Evolutionary conservation across 2,113 vertebrate genomes (phyloP).

Genomic region (Pleuronectes platessa): DNA sequence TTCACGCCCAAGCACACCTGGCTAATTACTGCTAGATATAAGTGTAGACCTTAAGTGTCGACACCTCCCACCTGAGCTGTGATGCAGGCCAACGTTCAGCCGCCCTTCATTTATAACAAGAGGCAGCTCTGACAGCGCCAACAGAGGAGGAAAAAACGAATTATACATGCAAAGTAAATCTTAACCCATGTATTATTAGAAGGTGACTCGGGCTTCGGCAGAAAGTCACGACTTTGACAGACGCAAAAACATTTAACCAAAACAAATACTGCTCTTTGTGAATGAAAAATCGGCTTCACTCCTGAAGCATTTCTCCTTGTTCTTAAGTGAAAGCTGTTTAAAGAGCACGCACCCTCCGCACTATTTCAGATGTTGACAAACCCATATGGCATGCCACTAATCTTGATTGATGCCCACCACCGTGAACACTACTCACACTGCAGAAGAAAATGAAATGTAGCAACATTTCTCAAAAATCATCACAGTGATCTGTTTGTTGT

Average conservation of each 20-base stretch:
- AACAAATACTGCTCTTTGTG: conserved; percentile 42
- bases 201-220: conserved; percentile 37
- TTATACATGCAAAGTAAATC: conserved; percentile 26
- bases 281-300: conserved; percentile 31
- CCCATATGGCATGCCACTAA: conserved; percentile 58
- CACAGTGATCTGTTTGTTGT: conserved; percentile 49
- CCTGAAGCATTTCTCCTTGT: conserved; percentile 49
- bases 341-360: conserved; percentile 33
- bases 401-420: conserved; percentile 69
- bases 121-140: conserved; percentile 25
- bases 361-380: conserved; percentile 66
- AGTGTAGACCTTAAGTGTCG: conserved; percentile 28
- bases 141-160: neutral
- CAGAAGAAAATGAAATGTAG: conserved; percentile 60
- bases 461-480: conserved; percentile 59
- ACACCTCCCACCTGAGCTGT: conserved; percentile 21
- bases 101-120: conserved; percentile 30
- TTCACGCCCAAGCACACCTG: conserved; percentile 36
- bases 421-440: conserved; percentile 40
- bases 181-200: conserved; percentile 30
- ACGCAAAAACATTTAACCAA: conserved; percentile 36
- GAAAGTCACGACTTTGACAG: conserved; percentile 38
- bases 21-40: conserved; percentile 53
- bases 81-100: conserved; percentile 18
- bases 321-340: conserved; percentile 56